Percentiles rank a stretch among this genome's conserved stretches.
phyloP scores from a whole-genome alignment of 2,888 invertebrate species.

The Capitulum mitella region DNA sequence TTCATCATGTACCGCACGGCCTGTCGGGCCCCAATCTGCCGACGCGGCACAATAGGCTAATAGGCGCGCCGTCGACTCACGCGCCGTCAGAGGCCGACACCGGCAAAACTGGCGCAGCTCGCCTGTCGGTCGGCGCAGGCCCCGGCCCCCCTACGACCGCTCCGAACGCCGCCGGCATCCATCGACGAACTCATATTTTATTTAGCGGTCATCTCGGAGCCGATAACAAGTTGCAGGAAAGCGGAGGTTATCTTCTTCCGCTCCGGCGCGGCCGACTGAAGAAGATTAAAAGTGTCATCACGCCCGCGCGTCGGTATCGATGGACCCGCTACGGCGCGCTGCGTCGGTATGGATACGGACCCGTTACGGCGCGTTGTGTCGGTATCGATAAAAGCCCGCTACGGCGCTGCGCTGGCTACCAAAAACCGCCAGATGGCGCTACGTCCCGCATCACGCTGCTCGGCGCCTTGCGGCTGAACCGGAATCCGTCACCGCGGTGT shows the following conservation, averaged over 20 bases:
- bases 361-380: neutral
- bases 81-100: neutral
- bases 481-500: too few species aligned
- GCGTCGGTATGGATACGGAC: too few species aligned
- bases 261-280: neutral
- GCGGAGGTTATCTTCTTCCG: neutral
- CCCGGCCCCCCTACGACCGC: neutral
- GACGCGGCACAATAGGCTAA: neutral
- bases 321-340: too few species aligned
- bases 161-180: neutral
- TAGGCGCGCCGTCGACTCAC: neutral
- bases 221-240: neutral
- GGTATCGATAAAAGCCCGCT: neutral
- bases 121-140: neutral
- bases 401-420: too few species aligned
- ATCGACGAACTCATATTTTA: neutral
- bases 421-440: too few species aligned
- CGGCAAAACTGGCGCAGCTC: too few species aligned
- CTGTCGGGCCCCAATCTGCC: too few species aligned
- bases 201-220: neutral
- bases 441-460: too few species aligned
- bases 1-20: neutral
- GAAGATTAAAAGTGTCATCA: neutral
- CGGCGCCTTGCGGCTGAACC: too few species aligned
- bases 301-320: too few species aligned